phyloP scores from a whole-genome alignment of 1,140 invertebrate species.

The Andricus grossulariae region DNA sequence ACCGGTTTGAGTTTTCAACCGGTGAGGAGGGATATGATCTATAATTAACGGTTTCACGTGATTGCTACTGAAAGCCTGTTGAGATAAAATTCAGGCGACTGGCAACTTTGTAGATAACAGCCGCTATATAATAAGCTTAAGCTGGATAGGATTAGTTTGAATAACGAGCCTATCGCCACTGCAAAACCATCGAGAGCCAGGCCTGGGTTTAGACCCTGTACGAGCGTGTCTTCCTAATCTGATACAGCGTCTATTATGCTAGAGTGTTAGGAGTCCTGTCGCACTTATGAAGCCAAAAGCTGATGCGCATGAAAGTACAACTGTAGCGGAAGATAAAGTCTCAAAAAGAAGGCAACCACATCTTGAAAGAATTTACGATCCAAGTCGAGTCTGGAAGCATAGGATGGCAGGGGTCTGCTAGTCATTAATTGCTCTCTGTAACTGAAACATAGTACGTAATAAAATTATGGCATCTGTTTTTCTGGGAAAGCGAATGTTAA shows the following conservation, averaged over 20 bases:
- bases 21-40: no score
- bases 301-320: slow-evolving; percentile 46
- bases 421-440: no score
- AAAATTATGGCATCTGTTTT: no score
- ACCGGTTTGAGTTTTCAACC: background rate
- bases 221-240: slow-evolving; percentile 41
- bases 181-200: slow-evolving; percentile 53
- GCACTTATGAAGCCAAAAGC: slow-evolving; percentile 40
- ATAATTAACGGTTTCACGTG: slow-evolving; percentile 33
- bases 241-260: slow-evolving; percentile 42
- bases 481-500: no score
- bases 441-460: no score
- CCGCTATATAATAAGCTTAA: slow-evolving; percentile 51
- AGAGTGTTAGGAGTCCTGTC: no score
- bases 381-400: no score
- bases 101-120: slow-evolving; percentile 29
- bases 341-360: no score
- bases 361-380: no score
- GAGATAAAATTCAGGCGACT: slow-evolving; percentile 44
- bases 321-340: no score
- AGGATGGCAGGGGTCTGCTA: no score
- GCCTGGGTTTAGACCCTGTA: slow-evolving; percentile 42
- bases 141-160: slow-evolving; percentile 50
- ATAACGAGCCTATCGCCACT: slow-evolving; percentile 68
- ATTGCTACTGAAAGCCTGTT: slow-evolving; percentile 34